Evolutionary conservation across 2,888 invertebrate species (phyloP).

Genomic region (Brachyptera putata): DNA sequence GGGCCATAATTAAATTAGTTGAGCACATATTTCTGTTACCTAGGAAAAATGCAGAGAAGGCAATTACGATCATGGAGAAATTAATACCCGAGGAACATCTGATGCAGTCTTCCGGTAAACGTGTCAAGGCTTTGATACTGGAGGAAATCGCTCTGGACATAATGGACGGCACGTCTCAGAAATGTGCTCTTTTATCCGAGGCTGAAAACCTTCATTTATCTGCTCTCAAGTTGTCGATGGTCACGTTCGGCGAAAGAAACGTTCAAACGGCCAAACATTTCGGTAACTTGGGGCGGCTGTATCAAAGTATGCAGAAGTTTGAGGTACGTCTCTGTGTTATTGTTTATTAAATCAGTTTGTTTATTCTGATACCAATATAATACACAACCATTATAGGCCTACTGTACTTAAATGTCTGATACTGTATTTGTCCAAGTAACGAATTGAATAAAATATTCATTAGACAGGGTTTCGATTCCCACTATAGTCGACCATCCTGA

Average conservation of each 20-base stretch:
- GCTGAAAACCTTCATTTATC: slow-evolving; percentile 57
- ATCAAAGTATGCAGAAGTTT: slow-evolving; percentile 89
- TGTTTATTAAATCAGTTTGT: not conserved
- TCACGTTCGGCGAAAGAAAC: slow-evolving; percentile 87
- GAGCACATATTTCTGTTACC: no score
- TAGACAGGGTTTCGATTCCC: no score
- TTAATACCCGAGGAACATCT: slow-evolving; percentile 79
- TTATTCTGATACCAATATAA: no score
- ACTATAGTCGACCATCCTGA: no score
- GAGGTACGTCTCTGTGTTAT: slow-evolving; percentile 50
- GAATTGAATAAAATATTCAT: not conserved
- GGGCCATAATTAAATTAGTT: no score
- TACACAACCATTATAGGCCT: no score
- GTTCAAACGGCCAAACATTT: slow-evolving; percentile 95
- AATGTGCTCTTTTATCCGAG: slow-evolving; percentile 61
- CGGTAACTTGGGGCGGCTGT: slow-evolving; percentile 88
- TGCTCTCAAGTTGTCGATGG: slow-evolving; percentile 57
- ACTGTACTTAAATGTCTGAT: no score
- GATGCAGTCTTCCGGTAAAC: slow-evolving; percentile 81
- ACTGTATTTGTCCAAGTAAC: not conserved
- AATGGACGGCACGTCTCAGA: slow-evolving; percentile 39
- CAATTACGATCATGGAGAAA: slow-evolving; percentile 75
- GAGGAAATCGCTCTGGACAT: slow-evolving; percentile 91
- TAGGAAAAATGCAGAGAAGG: slow-evolving; percentile 76
- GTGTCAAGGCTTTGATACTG: slow-evolving; percentile 86